Evolutionary conservation across 2,113 vertebrate genomes (phyloP), one percentile per base, ranked within the genome.

Genomic region (Mobula hypostoma): DNA sequence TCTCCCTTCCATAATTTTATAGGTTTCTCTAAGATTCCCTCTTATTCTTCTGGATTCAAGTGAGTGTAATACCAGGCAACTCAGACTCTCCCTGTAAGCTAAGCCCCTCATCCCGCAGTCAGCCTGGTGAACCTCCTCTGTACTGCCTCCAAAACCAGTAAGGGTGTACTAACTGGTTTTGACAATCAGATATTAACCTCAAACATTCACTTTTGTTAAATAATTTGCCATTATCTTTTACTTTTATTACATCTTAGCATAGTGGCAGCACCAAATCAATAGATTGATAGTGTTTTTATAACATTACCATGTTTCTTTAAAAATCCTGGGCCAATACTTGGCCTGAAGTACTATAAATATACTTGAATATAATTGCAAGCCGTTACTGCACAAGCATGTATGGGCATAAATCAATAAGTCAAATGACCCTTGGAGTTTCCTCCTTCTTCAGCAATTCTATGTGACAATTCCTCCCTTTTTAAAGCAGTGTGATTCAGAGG

Each of bases 301-400:
- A 58, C 48, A 85, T 85, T 19, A 85, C 48, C 21, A 85, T 12
- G 19, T 85, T 85, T 85, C 82, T 85, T 85, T 56, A 85, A 85
- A 56, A 85, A 85, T 56, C 17, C 12, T 56, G 80, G 21, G 19
- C 48, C 40, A 58, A 36, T 80, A 15, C 36, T 14, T 36, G 36
- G n/a, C 3, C 32, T 15, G 32, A 32, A 36, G 32, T n/a, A 8
- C 78, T 14, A 40, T 80, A 80, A 80, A 27, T 85, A 85, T 27
- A 56, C 9, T 8, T 85, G 48, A 56, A 85, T 8, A 58, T 85
- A 27, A 58, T 21, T 85, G 40, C 21, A 56, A 27, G 7, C 27
- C 24, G 1, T 83, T 83, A 83, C 17, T 27, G 48, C 82, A 58
- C 82, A 85, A 85, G 58, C 82, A 24, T 58, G 40, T 58, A 11